Evolutionary conservation across 1,140 invertebrate species (phyloP).

Genomic region (Nasonia giraulti): DNA sequence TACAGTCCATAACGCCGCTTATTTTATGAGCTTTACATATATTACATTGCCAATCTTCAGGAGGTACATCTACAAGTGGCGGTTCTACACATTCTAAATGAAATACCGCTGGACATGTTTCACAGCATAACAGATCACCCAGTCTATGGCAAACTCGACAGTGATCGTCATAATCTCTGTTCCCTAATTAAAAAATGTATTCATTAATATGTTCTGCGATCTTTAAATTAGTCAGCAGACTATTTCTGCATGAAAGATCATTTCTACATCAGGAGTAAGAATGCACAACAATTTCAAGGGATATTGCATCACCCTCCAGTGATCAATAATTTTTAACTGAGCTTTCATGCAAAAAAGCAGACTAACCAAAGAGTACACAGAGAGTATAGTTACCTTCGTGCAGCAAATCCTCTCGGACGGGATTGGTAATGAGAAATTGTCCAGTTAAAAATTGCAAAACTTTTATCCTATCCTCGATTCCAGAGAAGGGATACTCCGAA

Average conservation of each 20-base stretch:
- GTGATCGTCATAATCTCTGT: slow-evolving; percentile 95
- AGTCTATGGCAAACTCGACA: slow-evolving; percentile 95
- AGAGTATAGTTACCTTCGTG: slow-evolving; percentile 85
- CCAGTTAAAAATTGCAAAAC: slow-evolving; percentile 94
- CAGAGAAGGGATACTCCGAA: slow-evolving; percentile 92
- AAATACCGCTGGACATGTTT: slow-evolving; percentile 97
- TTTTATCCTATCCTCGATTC: slow-evolving; percentile 86
- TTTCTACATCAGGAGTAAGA: neutral
- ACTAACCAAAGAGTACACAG: neutral
- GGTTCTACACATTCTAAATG: slow-evolving; percentile 97
- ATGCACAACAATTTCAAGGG: no score
- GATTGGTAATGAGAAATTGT: slow-evolving; percentile 94
- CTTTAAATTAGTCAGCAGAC: neutral
- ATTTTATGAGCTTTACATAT: slow-evolving; percentile 94
- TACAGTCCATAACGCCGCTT: slow-evolving; percentile 92
- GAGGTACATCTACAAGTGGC: slow-evolving; percentile 92
- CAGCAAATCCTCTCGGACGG: slow-evolving; percentile 92
- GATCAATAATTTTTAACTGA: no score
- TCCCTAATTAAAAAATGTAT: slow-evolving; percentile 76
- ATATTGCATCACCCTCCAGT: no score
- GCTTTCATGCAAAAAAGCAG: neutral
- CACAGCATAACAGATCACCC: slow-evolving; percentile 96
- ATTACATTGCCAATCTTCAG: slow-evolving; percentile 97
- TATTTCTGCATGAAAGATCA: neutral
- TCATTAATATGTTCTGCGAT: neutral